Conservation (phyloP, 1,140 invertebrate species). For the Charaxes varanes region DNA sequence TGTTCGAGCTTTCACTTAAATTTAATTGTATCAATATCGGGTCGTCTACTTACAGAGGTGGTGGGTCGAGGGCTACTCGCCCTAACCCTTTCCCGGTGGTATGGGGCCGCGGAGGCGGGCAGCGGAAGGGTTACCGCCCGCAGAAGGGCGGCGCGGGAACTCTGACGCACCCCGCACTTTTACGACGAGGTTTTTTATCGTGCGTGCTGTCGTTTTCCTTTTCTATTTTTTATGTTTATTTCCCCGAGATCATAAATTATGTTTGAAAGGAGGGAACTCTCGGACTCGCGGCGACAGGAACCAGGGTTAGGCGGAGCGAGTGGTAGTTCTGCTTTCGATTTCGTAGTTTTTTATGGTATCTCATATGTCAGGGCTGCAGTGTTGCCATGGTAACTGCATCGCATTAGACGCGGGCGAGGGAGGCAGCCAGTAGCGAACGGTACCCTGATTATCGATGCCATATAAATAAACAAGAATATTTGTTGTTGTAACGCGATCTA, state of each 20-base stretch:
- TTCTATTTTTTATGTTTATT: conserved; percentile 75
- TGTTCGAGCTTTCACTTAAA: background rate
- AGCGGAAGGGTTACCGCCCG: conserved; percentile 68
- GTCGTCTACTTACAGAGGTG: conserved; percentile 6
- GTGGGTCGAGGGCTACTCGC: conserved; percentile 45
- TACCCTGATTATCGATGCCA: conserved; percentile 29
- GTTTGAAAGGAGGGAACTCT: conserved; percentile 73
- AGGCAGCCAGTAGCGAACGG: conserved; percentile 12
- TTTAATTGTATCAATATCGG: background rate
- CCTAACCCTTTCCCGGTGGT: conserved; percentile 61
- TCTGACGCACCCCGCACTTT: conserved; percentile 39
- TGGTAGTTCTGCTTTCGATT: conserved; percentile 63
- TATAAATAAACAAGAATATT: conserved; percentile 55
- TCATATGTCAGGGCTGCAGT: conserved; percentile 55
- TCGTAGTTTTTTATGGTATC: conserved; percentile 69
- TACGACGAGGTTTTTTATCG: conserved; percentile 73
- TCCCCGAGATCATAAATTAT: conserved; percentile 73
- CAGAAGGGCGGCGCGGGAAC: conserved; percentile 35
- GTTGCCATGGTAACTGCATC: conserved; percentile 65
- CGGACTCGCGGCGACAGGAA: conserved; percentile 66
- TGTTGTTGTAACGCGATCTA: conserved; percentile 66
- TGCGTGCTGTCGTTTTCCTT: conserved; percentile 71
- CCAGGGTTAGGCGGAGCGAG: conserved; percentile 56
- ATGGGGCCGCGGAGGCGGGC: conserved; percentile 50
- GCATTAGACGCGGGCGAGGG: conserved; percentile 42